Conservation (phyloP, 1,140 invertebrate species). For the Zaprionus camerounensis region DNA sequence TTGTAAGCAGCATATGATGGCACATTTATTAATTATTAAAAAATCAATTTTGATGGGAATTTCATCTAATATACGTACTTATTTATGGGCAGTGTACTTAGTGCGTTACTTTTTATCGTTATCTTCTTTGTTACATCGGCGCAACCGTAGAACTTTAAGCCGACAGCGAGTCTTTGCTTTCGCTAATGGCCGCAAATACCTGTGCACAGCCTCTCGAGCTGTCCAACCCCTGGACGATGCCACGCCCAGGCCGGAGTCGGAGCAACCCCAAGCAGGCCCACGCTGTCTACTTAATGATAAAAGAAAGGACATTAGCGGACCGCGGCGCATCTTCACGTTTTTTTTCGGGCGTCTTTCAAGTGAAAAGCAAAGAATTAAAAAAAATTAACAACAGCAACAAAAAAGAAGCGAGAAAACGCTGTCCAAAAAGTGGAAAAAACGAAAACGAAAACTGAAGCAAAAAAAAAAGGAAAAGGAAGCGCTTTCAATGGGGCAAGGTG, state of each 20-base stretch:
- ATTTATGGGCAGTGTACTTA: conserved; percentile 5
- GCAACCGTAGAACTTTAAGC: conserved; percentile 71
- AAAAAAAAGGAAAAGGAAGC: conserved; percentile 46
- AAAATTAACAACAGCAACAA: conserved; percentile 73
- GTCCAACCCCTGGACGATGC: conserved; percentile 29
- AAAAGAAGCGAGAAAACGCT: conserved; percentile 46
- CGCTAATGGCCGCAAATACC: conserved; percentile 73
- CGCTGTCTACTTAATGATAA: conserved; percentile 80
- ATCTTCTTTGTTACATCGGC: conserved; percentile 39
- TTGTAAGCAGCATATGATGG: conserved; percentile 3
- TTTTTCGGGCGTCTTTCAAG: conserved; percentile 72
- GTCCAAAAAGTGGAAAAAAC: conserved; percentile 29
- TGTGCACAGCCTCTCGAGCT: conserved; percentile 41
- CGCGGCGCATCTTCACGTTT: conserved; percentile 73
- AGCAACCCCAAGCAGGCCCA: conserved; percentile 53
- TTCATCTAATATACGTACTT: background rate
- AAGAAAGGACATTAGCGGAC: conserved; percentile 81
- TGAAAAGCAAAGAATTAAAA: conserved; percentile 83
- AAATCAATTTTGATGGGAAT: conserved; percentile 31
- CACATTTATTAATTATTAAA: conserved; percentile 42
- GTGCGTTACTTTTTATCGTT: conserved; percentile 25
- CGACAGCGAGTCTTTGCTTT: conserved; percentile 51
- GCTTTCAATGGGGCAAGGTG: conserved; percentile 11
- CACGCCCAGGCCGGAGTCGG: conserved; percentile 25
- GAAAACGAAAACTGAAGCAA: conserved; percentile 28